Evolutionary conservation across 2,797 vertebrate genomes (phyloP).

Genomic region (Onychomys leucogaster): DNA sequence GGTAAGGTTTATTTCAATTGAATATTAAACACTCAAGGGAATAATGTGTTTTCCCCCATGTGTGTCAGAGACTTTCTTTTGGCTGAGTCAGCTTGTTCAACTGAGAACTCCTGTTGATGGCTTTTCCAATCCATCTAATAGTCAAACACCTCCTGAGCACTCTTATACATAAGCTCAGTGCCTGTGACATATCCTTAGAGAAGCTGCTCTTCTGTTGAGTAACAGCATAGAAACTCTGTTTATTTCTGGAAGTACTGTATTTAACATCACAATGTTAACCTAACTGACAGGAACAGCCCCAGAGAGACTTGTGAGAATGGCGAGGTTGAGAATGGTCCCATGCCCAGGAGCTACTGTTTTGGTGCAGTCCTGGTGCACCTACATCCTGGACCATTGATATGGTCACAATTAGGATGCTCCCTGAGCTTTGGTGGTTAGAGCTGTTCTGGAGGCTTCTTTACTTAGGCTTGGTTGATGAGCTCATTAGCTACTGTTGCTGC

Average conservation of each 20-base stretch:
- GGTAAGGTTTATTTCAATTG: background rate
- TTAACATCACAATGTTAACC: background rate
- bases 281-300: background rate
- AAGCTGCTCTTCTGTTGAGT: background rate
- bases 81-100: background rate
- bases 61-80: background rate
- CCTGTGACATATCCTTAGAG: background rate
- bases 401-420: background rate
- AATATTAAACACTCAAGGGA: accelerated
- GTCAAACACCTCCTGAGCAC: background rate
- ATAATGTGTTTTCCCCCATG: background rate
- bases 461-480: background rate
- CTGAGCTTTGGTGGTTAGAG: background rate
- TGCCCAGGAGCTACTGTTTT: background rate
- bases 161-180: background rate
- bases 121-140: background rate
- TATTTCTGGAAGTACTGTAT: background rate
- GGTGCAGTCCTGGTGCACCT: background rate
- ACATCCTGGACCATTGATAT: background rate
- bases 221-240: background rate
- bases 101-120: background rate
- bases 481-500: background rate
- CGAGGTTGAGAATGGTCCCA: background rate
- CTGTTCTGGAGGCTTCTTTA: background rate
- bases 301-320: background rate